Conservation (phyloP, 30 jellyfish, hydroid and myxozoan genomes). For the Aurelia aurita complex sp. Pacific region DNA sequence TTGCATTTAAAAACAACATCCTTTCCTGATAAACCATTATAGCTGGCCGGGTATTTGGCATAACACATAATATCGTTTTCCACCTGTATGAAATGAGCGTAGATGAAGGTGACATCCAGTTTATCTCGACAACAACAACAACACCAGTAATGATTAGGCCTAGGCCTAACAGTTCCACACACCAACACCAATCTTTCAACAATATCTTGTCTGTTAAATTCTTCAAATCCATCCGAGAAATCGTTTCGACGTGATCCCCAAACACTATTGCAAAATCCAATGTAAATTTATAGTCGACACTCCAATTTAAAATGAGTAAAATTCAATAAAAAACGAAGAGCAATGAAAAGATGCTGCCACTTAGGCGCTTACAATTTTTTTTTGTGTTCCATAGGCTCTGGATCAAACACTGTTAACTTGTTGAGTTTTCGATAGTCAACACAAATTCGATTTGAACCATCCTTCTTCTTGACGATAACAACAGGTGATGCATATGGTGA, state of each 20-base stretch:
- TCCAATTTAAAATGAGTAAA: background rate
- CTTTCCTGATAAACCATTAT: too few relatives aligned
- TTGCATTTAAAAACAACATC: too few relatives aligned
- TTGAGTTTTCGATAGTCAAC: too few relatives aligned
- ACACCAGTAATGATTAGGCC: background rate
- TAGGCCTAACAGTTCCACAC: background rate
- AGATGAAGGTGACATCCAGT: background rate
- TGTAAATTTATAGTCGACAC: background rate
- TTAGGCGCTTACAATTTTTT: background rate
- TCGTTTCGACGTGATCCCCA: background rate
- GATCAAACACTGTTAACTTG: too few relatives aligned
- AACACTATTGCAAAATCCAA: background rate
- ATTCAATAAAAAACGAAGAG: too few relatives aligned
- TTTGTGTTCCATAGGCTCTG: too few relatives aligned
- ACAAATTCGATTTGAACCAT: too few relatives aligned
- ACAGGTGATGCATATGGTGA: too few relatives aligned
- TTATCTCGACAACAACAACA: too few relatives aligned
- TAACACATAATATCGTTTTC: slow-evolving; percentile 1
- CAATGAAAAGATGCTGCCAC: background rate
- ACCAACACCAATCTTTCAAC: slow-evolving; percentile 1
- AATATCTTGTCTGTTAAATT: background rate
- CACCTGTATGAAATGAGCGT: slow-evolving; percentile 1
- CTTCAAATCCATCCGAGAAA: slow-evolving; percentile 1
- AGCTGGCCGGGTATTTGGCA: background rate
- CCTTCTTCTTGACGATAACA: too few relatives aligned